A percentile compares a stretch with the other conserved stretches of the same genome.
Evolutionary conservation across 2,888 invertebrate species (phyloP).

Genomic region (Melanargia galathea): DNA sequence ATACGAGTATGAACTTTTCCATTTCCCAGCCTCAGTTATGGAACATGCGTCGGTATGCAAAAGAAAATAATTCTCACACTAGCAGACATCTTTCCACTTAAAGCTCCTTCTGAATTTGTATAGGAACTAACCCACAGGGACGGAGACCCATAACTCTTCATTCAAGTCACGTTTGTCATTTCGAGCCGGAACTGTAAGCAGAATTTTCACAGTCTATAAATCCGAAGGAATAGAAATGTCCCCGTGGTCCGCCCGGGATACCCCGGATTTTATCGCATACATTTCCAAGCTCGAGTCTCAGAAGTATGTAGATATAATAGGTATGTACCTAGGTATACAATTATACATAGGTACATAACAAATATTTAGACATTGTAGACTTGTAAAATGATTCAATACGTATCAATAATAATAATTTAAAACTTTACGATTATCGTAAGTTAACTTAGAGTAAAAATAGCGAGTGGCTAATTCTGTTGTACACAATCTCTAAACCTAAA

Average conservation of each 20-base stretch:
- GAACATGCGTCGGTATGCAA: not conserved
- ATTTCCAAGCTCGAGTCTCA: not conserved
- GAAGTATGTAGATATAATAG: not conserved
- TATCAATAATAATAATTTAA: too few relatives aligned
- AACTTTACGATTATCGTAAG: too few relatives aligned
- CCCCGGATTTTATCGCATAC: constrained; percentile 11
- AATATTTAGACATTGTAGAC: too few relatives aligned
- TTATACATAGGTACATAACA: too few relatives aligned
- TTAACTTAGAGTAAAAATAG: too few relatives aligned
- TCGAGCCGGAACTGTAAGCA: constrained; percentile 60
- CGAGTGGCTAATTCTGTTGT: too few relatives aligned
- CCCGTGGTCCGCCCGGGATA: constrained; percentile 2
- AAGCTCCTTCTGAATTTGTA: constrained; percentile 32
- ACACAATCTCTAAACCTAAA: too few relatives aligned
- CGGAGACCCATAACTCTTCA: constrained; percentile 39
- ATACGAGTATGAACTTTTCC: not conserved
- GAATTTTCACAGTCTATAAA: constrained; percentile 76
- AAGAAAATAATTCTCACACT: constrained; percentile 21
- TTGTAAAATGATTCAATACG: too few relatives aligned
- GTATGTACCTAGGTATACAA: too few relatives aligned
- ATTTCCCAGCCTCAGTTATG: not conserved
- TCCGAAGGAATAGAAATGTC: constrained; percentile 48
- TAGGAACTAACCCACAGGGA: constrained; percentile 32
- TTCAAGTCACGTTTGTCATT: constrained; percentile 72
- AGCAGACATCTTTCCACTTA: constrained; percentile 32